Percentiles rank a stretch among this genome's conserved stretches.
phyloP scores from a whole-genome alignment of 2,113 vertebrate species.

The Acanthisitta chloris region DNA sequence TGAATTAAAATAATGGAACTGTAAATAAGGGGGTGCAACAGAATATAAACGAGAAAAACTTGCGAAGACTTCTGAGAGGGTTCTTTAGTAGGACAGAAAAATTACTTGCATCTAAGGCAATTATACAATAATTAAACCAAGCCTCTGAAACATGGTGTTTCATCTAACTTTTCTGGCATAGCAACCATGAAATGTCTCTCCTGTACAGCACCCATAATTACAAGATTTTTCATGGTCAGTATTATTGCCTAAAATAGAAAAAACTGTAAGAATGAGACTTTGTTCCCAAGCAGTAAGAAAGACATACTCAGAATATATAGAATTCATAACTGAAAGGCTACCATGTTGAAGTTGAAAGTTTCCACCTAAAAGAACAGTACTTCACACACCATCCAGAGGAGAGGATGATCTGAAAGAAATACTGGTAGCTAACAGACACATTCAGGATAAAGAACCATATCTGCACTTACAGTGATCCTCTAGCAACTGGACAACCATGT shows the following conservation, averaged over 20 bases:
- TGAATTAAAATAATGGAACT: slow-evolving; percentile 32
- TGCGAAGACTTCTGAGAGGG: neutral
- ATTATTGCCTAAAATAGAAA: neutral
- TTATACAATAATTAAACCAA: neutral
- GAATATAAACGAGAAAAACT: slow-evolving; percentile 15
- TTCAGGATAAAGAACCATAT: neutral
- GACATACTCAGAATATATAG: neutral
- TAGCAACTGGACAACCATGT: neutral
- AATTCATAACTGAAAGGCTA: neutral
- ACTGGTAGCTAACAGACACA: neutral
- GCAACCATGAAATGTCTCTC: neutral
- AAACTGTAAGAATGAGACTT: neutral
- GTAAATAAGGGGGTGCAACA: neutral
- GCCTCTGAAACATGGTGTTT: neutral
- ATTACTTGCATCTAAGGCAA: neutral
- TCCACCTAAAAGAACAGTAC: neutral
- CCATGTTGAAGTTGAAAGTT: neutral
- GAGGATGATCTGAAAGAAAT: neutral
- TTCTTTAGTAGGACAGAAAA: neutral
- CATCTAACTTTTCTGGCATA: neutral
- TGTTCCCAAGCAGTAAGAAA: neutral
- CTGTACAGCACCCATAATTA: neutral
- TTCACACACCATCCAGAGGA: neutral
- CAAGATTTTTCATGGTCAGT: neutral
- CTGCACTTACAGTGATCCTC: neutral